Conservation (phyloP, 2,797 vertebrate species). For the Danionella dracula region DNA sequence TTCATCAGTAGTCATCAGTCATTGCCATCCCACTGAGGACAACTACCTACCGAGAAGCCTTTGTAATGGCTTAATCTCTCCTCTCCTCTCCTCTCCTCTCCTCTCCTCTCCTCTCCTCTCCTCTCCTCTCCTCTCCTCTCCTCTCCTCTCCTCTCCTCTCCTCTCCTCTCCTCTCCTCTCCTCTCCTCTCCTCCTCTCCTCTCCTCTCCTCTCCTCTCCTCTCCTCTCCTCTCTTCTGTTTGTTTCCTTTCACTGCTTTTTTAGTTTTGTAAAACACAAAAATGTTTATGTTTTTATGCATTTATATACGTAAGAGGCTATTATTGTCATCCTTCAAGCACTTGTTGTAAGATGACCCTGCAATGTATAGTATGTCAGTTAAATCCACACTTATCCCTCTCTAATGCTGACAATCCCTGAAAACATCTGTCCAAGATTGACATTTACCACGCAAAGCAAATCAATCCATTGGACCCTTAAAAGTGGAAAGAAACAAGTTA, state of each 20-base stretch:
- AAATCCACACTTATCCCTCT: not conserved
- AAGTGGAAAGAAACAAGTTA: not conserved
- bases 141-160: not conserved
- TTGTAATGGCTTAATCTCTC: no score
- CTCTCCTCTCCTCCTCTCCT: not conserved
- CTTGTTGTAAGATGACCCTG: not conserved
- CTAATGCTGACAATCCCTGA: not conserved
- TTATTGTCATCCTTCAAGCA: not conserved
- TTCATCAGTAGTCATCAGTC: conserved; percentile 2
- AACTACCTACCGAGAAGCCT: not conserved
- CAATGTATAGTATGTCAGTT: not conserved
- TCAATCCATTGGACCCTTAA: conserved; percentile 6
- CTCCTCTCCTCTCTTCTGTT: not conserved
- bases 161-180: not conserved
- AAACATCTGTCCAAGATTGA: not conserved
- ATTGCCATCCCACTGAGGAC: not conserved
- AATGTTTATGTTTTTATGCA: no score
- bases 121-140: not conserved
- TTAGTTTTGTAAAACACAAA: no score
- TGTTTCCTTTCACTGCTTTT: no score
- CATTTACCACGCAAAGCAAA: conserved; percentile 8
- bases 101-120: no score
- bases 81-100: no score
- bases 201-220: not conserved
- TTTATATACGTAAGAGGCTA: not conserved